A percentile compares a stretch with the other conserved stretches of the same genome.
Evolutionary conservation across 2,888 invertebrate species (phyloP).

Genomic region (Agriotes lineatus): DNA sequence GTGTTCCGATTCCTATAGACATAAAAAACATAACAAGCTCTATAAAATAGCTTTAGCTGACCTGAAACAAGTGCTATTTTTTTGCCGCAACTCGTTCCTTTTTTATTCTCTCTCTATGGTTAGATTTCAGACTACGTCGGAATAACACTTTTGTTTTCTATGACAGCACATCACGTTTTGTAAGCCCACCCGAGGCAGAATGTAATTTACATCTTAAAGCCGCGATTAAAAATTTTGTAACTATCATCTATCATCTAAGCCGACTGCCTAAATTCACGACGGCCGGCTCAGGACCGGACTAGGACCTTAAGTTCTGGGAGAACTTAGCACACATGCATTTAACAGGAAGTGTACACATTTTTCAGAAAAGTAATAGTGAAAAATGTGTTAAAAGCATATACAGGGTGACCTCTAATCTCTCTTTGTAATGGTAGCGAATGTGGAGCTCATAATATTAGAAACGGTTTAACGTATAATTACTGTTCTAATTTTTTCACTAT

Average conservation of each 20-base stretch:
- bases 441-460: no score
- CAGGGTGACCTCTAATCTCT: no score
- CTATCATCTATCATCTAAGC: slow-evolving; percentile 31
- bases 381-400: no score
- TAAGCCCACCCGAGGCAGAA: slow-evolving; percentile 29
- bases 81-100: slow-evolving; percentile 6
- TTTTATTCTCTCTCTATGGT: slow-evolving; percentile 7
- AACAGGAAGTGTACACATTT: no score
- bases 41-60: slow-evolving; percentile 33
- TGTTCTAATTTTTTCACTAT: no score
- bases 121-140: slow-evolving; percentile 3
- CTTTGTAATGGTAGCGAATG: no score
- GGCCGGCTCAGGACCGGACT: slow-evolving; percentile 1
- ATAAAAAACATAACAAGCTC: slow-evolving; percentile 34
- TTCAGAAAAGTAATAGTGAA: no score
- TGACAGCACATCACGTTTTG: slow-evolving; percentile 37
- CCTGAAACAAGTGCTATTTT: slow-evolving; percentile 31
- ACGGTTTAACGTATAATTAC: no score
- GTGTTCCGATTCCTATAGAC: slow-evolving; percentile 31
- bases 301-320: slow-evolving; percentile 14
- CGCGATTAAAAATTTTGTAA: slow-evolving; percentile 27
- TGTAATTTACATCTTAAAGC: slow-evolving; percentile 36
- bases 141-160: slow-evolving; percentile 28
- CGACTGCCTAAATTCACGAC: slow-evolving; percentile 23
- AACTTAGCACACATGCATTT: no score